Evolutionary conservation across 2,888 invertebrate species (phyloP).

Genomic region (Hecatera dysodea): DNA sequence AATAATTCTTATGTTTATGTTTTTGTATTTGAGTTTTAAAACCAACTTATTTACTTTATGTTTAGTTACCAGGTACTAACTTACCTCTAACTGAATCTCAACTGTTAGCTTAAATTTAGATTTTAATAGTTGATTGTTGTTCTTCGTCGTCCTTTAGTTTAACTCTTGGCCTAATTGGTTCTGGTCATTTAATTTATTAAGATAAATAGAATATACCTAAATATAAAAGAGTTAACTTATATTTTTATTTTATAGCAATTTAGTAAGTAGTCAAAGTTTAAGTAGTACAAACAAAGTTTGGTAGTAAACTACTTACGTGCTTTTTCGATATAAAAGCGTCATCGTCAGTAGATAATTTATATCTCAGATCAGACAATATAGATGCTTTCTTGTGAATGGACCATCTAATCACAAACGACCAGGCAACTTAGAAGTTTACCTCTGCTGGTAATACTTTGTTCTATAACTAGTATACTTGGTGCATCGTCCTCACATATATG

Average conservation of each 20-base stretch:
- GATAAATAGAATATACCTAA: no score
- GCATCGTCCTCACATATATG: no score
- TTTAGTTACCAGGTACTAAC: not conserved
- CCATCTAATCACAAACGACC: not conserved
- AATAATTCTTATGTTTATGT: not conserved
- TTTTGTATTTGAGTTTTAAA: not conserved
- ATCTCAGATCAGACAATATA: not conserved
- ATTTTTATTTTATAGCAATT: no score
- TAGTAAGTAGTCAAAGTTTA: no score
- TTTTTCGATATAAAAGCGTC: no score
- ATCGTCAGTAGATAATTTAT: not conserved
- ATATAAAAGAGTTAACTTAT: no score
- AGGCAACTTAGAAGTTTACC: no score
- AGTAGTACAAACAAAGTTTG: not conserved
- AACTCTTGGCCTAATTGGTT: conserved; percentile 3
- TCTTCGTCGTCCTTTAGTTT: not conserved
- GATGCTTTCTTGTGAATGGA: not conserved
- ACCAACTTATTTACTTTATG: not conserved
- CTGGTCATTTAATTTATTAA: not conserved
- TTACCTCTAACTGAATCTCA: conserved; percentile 4
- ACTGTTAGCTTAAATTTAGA: not conserved
- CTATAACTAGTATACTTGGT: no score
- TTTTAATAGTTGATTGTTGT: not conserved
- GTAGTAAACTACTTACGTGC: not conserved
- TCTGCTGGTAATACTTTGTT: no score